Evolutionary conservation across 2,113 vertebrate genomes (phyloP), one percentile per base, ranked within the genome.

Genomic region (Paramormyrops kingsleyae): DNA sequence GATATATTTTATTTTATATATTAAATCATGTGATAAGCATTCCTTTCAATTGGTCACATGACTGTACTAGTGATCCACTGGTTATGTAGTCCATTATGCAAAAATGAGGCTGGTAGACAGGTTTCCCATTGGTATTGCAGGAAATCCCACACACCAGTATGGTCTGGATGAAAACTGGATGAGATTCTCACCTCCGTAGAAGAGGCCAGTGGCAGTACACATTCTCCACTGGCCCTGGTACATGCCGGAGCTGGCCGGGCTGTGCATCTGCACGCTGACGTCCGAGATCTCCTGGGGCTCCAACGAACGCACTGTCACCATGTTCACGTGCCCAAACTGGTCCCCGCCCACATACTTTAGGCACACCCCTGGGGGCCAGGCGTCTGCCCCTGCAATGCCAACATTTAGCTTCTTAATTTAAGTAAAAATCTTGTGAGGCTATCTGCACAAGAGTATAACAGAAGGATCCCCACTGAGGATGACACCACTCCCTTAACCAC

Each of bases 161-260:
- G 27, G 62, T 31, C 62, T 70, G 62, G 74, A 74, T 27, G 66
- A 74, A 74, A 5, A 9, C 66, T 35, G 27, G 5, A 42, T 42
- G 35, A 80, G 35, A 42, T 24, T 47, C 96, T 95, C 95, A 99
- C 98, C 99, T 97, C 99, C 99, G 13, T 99, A 99, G 92, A 99
- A 99, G 88, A 99, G 97, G 90, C 99, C 99, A 0, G 97, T 97
- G 91, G 98, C 98, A 8, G 98, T 99, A 92, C 98, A 99, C 99
- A 99, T 99, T 91, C 98, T 97, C 99, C 99, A 99, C 95, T 99
- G 99, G 92, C 98, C 99, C 95, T 99, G 99, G 94, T 99, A 99
- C 98, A 99, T 99, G 91, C 97, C 98, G 47, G 98, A 97, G 59
- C 95, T 95, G 91, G 96, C 97, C 87, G 99, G 98, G 95, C 99